Evolutionary conservation across 1,140 invertebrate species (phyloP), one percentile per base, ranked within the genome.

Genomic region (Atta colombica): DNA sequence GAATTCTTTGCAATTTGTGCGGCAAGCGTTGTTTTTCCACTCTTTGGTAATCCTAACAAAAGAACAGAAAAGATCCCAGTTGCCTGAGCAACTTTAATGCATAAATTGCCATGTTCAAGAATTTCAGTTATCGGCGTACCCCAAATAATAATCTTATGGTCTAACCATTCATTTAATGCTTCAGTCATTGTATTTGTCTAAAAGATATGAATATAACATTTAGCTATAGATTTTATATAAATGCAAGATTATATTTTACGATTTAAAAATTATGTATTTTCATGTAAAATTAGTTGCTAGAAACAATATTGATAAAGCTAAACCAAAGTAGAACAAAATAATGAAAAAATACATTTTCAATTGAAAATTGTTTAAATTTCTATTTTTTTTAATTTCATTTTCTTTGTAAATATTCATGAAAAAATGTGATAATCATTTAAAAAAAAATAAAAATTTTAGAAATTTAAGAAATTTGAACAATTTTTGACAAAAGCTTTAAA

Each of bases 1-100:
- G 99, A 99, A 94, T 98, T 97, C 94, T 99, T 99, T 7, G 99
- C 98, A 85, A 99, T 96, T 93, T 99, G 97, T 14, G 99, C 99
- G 53, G 99, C 99, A 51, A 99, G 95, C 0, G 99, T 98, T 0
- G 99, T 99, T 96, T 99, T 99, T n/a, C 99, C 99, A 85, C 98
- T 97, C 94, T 99, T 99, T 3, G 99, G 99, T 65, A 98, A 97
- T 6, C 98, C 99, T 96, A 99, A 98, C 39, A 99, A 93, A 1
- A 99, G 95, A 10, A 99, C 97, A 0, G 98, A 98, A 16, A 99
- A 98, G 10, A 99, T 95, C 8, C 98, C 98, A 91, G 97, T 96
- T 80, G 97, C 97, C 84, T 97, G 96, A 0, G 98, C 97, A 94
- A 99, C 98, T 92, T 99, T 97, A 69, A 99, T 98, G 74, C 99